These are phyloP conservation scores for Drosophila meridiana DNA, from an alignment of 2,888 invertebrate genomes.

Conservation along the genomic window DNA sequence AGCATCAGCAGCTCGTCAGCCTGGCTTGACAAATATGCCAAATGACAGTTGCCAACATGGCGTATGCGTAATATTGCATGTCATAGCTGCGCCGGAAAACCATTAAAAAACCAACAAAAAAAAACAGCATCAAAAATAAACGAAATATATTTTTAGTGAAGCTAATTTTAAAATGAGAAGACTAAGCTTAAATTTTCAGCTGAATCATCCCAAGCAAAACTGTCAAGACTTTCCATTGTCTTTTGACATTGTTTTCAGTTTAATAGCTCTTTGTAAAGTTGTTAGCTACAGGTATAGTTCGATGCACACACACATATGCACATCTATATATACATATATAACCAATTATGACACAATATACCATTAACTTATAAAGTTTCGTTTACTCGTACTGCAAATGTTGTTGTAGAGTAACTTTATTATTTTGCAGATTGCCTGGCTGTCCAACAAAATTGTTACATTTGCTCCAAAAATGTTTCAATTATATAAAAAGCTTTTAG, in stretches of 20 bases:
- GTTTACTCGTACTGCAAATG: background rate
- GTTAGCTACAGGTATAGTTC: conserved; percentile 6
- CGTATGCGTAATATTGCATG: conserved; percentile 58
- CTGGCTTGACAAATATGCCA: conserved; percentile 45
- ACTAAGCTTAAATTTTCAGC: background rate
- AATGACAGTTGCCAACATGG: conserved; percentile 48
- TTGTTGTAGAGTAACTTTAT: conserved; percentile 41
- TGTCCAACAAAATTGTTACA: conserved; percentile 45
- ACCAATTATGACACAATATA: conserved; percentile 26
- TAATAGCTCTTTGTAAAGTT: conserved; percentile 1
- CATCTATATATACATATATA: background rate
- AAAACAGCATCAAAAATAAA: conserved; percentile 4
- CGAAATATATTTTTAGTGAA: background rate
- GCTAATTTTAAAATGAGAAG: background rate
- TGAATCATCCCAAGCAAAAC: background rate
- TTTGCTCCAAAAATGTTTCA: conserved; percentile 63
- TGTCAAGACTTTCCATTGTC: background rate
- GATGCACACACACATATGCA: background rate
- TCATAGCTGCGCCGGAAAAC: conserved; percentile 14
- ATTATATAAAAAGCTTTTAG: conserved; percentile 70
- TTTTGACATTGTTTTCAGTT: background rate
- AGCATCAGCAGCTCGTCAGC: conserved; percentile 9
- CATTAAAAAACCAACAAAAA: background rate
- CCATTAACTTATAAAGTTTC: conserved; percentile 32
- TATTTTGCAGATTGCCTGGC: conserved; percentile 44